Base-by-base conservation (phyloP, 2,888 invertebrate species). In the Caenorhabditis afra region DNA sequence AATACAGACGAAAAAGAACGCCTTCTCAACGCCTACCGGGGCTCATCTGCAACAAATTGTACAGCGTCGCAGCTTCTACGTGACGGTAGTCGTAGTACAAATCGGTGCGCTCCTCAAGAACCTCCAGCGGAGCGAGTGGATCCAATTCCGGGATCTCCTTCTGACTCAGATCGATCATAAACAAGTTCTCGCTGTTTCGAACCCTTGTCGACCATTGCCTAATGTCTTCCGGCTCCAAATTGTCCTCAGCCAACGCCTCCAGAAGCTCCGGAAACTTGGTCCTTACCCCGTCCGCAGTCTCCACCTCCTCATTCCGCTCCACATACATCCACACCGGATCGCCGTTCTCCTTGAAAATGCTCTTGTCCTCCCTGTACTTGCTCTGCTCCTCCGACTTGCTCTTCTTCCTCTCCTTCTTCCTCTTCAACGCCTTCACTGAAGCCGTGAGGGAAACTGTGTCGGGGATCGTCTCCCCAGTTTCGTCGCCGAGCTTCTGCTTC, bases 281-380 rank as follows among this genome's bases (percentile, higher is more conserved):
- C 50, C 4, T 44, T 12, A 47, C 68, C 10, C 68, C 68, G 18
- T 58, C 35, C 7, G 18, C 50, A 4, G 3, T 39, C 44, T 11
- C n/a, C 3, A 44, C 44, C 29, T 35, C 35, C 18, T 35, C 39
- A 3, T 59, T 39, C 18, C n/a, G 41, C 22, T 65, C 65, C 1
- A 18, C 44, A 2, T 44, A 23, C 14, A 59, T 14, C 68, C 68
- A 68, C 7, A 68, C 58, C 10, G 68, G 68, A 11, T 59, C 35
- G 11, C 68, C 68, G 23, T 59, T 52, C 35, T 18, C 20, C 18
- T 37, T 35, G 39, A 66, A 66, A 2, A 66, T 18, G 16, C 14
- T 55, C 11, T 4, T 8, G 14, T 66, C 66, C 2, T 20, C 20
- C n/a, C n/a, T n/a, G n/a, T n/a, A n/a, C n/a, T n/a, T n/a, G n/a